Conservation (phyloP, 2,888 invertebrate species). For the Pegoplata infirma region DNA sequence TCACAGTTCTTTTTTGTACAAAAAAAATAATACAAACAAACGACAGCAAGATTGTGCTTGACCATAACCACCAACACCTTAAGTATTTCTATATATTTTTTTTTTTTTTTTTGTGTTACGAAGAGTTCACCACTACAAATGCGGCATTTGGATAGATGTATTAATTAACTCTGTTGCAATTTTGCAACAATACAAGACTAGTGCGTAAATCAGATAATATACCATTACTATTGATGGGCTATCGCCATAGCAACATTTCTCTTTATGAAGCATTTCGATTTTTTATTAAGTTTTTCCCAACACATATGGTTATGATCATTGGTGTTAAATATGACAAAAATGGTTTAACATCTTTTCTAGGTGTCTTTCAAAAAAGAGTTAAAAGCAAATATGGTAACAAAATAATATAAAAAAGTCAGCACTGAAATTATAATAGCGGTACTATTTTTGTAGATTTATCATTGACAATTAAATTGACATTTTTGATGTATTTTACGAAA, state of each 20-base stretch:
- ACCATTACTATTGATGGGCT: constrained; percentile 49
- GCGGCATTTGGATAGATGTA: constrained; percentile 51
- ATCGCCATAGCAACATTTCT: constrained; percentile 51
- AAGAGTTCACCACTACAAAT: constrained; percentile 9
- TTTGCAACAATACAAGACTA: constrained; percentile 39
- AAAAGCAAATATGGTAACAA: constrained; percentile 49
- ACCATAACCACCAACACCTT: constrained; percentile 60
- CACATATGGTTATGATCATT: constrained; percentile 60
- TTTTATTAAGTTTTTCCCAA: no score
- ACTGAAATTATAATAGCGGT: constrained; percentile 57
- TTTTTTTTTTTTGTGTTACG: constrained; percentile 22
- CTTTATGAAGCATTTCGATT: constrained; percentile 15
- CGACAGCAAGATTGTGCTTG: constrained; percentile 57
- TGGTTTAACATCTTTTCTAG: constrained; percentile 55
- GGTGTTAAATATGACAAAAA: constrained; percentile 58
- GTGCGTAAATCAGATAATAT: constrained; percentile 64
- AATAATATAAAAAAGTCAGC: no score
- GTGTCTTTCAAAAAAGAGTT: constrained; percentile 37
- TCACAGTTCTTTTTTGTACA: constrained; percentile 34
- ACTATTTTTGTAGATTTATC: constrained; percentile 54
- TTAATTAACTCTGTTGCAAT: constrained; percentile 57
- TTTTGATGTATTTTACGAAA: constrained; percentile 28
- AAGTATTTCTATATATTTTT: not conserved
- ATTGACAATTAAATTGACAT: constrained; percentile 51
- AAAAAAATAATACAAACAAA: not conserved